These are phyloP conservation scores for Trisateles emortualis DNA, from an alignment of 2,888 invertebrate genomes.

Conservation along the genomic window DNA sequence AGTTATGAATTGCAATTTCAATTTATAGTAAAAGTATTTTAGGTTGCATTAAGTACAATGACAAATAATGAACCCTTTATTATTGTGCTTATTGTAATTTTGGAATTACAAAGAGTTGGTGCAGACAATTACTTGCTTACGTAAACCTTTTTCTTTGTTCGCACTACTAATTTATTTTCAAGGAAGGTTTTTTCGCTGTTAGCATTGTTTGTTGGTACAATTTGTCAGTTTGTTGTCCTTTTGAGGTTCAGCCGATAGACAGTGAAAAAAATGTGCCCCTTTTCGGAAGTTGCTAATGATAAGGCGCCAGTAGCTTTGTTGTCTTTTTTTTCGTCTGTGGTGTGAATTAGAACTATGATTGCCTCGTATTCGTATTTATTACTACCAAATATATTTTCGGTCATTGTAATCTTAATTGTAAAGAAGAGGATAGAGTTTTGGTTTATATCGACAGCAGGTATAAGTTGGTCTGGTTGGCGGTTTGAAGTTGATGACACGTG, in stretches of 20 bases:
- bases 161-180: conserved; percentile 58
- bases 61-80: conserved; percentile 48
- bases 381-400: conserved; percentile 14
- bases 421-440: conserved; percentile 8
- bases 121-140: conserved; percentile 60
- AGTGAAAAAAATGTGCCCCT: conserved; percentile 69
- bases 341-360: conserved; percentile 64
- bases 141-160: conserved; percentile 65
- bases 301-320: conserved; percentile 83
- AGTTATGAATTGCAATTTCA: conserved; percentile 44
- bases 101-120: conserved; percentile 53
- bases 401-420: conserved; percentile 48
- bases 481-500: conserved; percentile 68
- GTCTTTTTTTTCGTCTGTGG: conserved; percentile 61
- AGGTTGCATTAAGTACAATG: conserved; percentile 51
- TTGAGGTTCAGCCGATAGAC: conserved; percentile 72
- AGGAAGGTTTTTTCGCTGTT: conserved; percentile 56
- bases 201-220: conserved; percentile 77
- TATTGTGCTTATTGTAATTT: conserved; percentile 49
- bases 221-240: conserved; percentile 83
- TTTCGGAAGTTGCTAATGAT: conserved; percentile 85
- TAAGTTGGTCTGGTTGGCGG: conserved; percentile 58
- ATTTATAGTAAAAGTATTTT: conserved; percentile 51
- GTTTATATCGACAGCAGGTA: conserved; percentile 30
- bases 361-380: conserved; percentile 34